Base-by-base conservation (phyloP, 1,140 invertebrate genomes). In the Ips nitidus region DNA sequence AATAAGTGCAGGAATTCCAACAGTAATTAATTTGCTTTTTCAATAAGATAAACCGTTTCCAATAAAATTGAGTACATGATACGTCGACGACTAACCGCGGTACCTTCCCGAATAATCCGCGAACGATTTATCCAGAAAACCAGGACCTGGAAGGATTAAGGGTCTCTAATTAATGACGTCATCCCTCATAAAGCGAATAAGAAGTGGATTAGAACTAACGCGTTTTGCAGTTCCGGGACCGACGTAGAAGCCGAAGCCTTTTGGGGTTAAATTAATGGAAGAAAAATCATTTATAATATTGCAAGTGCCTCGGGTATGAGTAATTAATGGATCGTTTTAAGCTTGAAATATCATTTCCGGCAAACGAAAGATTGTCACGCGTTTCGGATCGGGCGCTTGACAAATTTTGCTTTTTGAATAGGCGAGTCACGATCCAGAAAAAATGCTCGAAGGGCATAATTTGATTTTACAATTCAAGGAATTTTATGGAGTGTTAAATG, bases 161-260 rank as follows among this genome's bases (percentile, higher is more conserved):
- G 56, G 2, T 39, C 52, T 60, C 53, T 69, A 69, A 69, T 69
- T 69, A 69, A 69, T 69, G 67, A 69, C 52, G 59, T 63, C 67
- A 69, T 69, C 37, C 43, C 45, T 69, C 60, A 69, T 69, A 69
- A 69, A 62, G 8, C 39, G 57, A 68, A 60, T 53, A 60, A 60
- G 59, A 39, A 63, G 59, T 69, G 66, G 56, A 68, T 68, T 68
- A 68, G 66, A 53, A 38, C 47, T 60, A 60, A 37, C 41, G 66
- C 66, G 41, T 53, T 68, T 68, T 68, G 52, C 43, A 57, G 52
- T 57, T 43, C 7, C 39, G 38, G n/a, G 22, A 22, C 22, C 53
- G 45, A 1, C 4, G 22, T 22, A 52, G 64, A 66, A 57, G 64
- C 55, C 55, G 43, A 57, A 40, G 56, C 56, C 37, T 52, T 63